Base-by-base conservation (phyloP, 2,113 vertebrate genomes). In the Pseudopipra pipra region DNA sequence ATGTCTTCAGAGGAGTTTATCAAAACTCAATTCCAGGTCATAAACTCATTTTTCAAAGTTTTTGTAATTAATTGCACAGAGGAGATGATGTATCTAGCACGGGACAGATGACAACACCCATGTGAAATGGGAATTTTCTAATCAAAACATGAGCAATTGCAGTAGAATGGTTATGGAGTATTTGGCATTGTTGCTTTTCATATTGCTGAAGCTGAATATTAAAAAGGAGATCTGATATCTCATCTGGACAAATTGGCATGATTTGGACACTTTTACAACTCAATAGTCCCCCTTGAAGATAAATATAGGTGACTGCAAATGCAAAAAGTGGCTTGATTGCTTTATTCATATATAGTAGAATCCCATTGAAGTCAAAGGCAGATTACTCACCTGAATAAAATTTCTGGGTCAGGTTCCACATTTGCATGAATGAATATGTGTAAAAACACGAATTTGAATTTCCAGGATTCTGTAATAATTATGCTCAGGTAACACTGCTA, bases 61-160 rank as follows among this genome's bases (percentile, higher is more conserved):
- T 92, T 31, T 59, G 28, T 85, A 61, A 92, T 74, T 72, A 90
- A 68, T 74, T 81, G 61, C 68, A 78, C 24, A 20, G 73, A 65
- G 43, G 59, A 61, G 27, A 35, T 63, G 27, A 90, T 72, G 35
- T 55, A 52, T 52, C 43, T 92, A 74, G 61, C 43, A 84, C 14
- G 52, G 52, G 39, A n/a, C 49, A 73, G 33, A 44, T 81, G 76
- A 63, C 74, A 90, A 55, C 63, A 90, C 49, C 76, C 51, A 33
- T 31, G 35, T 86, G 89, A 95, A 95, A 90, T 56, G 86, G 89
- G 52, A 81, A 33, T 85, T 93, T 95, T 93, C 72, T 81, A 72
- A 85, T 52, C 39, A 87, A 81, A 87, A 71, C 44, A 13, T 86
- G 76, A 81, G 49, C 63, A 91, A 72, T 78, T 1, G 1, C 28